Base-by-base conservation (phyloP, 2,113 vertebrate species). In the Cercocebus atys region DNA sequence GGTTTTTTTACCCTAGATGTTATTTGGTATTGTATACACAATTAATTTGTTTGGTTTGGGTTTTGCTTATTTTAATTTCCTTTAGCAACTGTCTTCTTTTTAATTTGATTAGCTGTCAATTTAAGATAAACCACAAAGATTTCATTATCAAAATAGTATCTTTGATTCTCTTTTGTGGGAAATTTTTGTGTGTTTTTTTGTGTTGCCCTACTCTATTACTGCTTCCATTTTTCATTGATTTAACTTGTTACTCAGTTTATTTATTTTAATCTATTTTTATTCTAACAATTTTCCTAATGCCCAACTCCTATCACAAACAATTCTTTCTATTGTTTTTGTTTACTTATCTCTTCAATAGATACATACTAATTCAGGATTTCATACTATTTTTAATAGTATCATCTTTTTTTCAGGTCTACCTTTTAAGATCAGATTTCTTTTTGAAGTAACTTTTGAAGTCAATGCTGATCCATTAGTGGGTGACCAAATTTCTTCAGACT, bases 391-490 rank as follows among this genome's bases (percentile, higher is more conserved):
- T 76, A 82, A 55, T 10, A 82, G n/a, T 20, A 64, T 83, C 23
- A 22, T 93, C 9, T 85, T 88, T 91, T 91, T 91, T 72, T 57
- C 59, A 88, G 30, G 11, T 80, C 70, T 92, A 1, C 68, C 57
- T 95, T 68, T 55, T 30, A 89, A 92, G 27, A 96, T 38, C 3
- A 64, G 3, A 59, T 57, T 68, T 95, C 8, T 97, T 95, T 94
- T 78, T 32, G 27, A 93, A 93, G 38, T 59, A 76, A 64, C 8
- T 20, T 84, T 89, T 43, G 47, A 84, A 90, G 10, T 23, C n/a
- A 87, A 10, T 27, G 6, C 6, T 61, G 93, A 16, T 73, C 45
- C 57, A 59, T 88, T 64, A 76, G n/a, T 45, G 40, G 17, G 23
- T 96, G 43, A 85, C 61, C 89, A 61, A 80, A 55, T 16, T 75